These are phyloP conservation scores for Marasmarcha lunaedactyla DNA, from an alignment of 2,888 invertebrate species.

Conservation along the genomic window DNA sequence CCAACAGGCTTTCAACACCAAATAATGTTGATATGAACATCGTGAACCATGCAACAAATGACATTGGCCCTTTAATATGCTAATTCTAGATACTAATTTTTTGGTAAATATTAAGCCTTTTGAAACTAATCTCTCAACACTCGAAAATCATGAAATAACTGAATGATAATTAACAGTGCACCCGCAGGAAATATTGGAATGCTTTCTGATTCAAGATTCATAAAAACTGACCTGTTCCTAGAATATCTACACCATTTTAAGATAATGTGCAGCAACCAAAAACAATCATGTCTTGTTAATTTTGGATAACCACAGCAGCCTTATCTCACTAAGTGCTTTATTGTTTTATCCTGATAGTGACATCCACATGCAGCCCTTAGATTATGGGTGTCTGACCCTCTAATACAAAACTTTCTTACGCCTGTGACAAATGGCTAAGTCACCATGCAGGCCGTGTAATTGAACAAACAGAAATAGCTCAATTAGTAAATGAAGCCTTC, in stretches of 20 bases:
- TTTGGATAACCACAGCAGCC: too few relatives aligned
- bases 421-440: constrained; percentile 6
- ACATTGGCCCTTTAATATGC: too few relatives aligned
- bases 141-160: constrained; percentile 3
- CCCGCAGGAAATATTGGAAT: constrained; percentile 17
- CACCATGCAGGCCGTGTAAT: not conserved
- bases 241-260: too few relatives aligned
- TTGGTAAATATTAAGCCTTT: too few relatives aligned
- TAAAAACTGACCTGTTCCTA: constrained; percentile 19
- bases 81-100: too few relatives aligned
- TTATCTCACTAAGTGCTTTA: constrained; percentile 11
- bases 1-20: too few relatives aligned
- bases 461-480: constrained; percentile 6
- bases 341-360: constrained; percentile 9
- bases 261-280: constrained; percentile 15
- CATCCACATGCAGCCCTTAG: constrained; percentile 8
- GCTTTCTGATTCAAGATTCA: constrained; percentile 21
- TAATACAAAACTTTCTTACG: not conserved
- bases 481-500: too few relatives aligned
- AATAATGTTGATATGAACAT: too few relatives aligned
- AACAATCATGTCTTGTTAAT: constrained; percentile 20
- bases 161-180: constrained; percentile 14
- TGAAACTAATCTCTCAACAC: too few relatives aligned
- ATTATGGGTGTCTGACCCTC: constrained; percentile 2
- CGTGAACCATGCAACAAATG: too few relatives aligned